Evolutionary conservation across 1,140 invertebrate species (phyloP), one percentile per base, ranked within the genome.

Genomic region (Eriosoma lanigerum): DNA sequence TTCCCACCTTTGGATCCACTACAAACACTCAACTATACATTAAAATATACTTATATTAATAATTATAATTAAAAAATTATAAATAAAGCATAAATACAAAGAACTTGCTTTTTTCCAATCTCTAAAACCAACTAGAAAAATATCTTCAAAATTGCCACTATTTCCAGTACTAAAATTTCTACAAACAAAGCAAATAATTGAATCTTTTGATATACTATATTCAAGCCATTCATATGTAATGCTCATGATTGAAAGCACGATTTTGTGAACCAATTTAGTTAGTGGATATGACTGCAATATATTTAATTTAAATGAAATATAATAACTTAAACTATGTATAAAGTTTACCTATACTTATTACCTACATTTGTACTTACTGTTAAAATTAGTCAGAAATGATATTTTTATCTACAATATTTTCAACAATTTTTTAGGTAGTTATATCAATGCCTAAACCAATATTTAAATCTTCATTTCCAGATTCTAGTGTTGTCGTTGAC

Each of bases 321-420:
- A 52, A 52, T 52, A 17, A 17, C 48, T 50, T 50, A 50, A 50
- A 50, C 48, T 17, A 50, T 50, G 9, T 17, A 17, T 50, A 50
- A 17, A 17, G n/a, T n/a, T n/a, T n/a, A n/a, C n/a, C n/a, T n/a
- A 50, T 50, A 1, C 48, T 50, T 50, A 50, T 50, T 13, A 50
- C 2, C n/a, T n/a, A 50, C 15, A 1, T 13, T 50, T 50, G 15
- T n/a, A n/a, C n/a, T n/a, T n/a, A n/a, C n/a, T n/a, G n/a, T n/a
- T n/a, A n/a, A n/a, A n/a, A n/a, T n/a, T 56, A n/a, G 54, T 56
- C n/a, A 3, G 10, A 56, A 56, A 56, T 56, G 21, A 24, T 21
- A 56, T 24, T 56, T 56, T 56, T 24, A 56, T 56, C 54, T 56
- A 56, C 21, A 56, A 56, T 56, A 56, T 32, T 56, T 56, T 56